phyloP scores from a whole-genome alignment of 2,888 invertebrate genomes.

The Agriopis leucophaearia region DNA sequence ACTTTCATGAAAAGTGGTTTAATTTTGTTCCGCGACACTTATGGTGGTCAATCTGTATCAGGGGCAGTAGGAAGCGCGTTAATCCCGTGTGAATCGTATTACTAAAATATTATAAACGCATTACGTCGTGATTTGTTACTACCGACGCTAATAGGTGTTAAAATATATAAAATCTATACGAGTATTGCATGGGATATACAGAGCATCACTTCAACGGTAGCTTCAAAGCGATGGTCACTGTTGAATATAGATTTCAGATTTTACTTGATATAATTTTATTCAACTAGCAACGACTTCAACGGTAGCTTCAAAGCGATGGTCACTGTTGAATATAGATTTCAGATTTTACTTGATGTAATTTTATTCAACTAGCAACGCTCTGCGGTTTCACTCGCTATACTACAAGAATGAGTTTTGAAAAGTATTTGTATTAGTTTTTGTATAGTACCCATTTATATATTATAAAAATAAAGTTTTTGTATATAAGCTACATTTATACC shows the following conservation, averaged over 20 bases:
- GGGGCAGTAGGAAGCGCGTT: conserved; percentile 36
- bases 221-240: conserved; percentile 1
- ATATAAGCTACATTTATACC: too few relatives aligned
- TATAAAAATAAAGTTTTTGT: too few relatives aligned
- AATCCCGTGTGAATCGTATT: conserved; percentile 48
- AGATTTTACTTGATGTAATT: neutral
- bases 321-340: neutral
- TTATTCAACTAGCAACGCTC: too few relatives aligned
- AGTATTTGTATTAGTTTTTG: too few relatives aligned
- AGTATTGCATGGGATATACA: conserved; percentile 38
- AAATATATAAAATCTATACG: conserved; percentile 29
- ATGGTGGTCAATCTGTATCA: conserved; percentile 24
- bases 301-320: conserved; percentile 24
- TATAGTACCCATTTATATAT: too few relatives aligned
- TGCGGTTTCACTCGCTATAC: too few relatives aligned
- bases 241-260: neutral
- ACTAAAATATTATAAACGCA: conserved; percentile 39
- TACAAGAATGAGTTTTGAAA: too few relatives aligned
- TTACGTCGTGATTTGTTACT: conserved; percentile 46
- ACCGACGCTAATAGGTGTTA: conserved; percentile 44
- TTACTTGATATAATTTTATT: too few relatives aligned
- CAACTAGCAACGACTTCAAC: conserved; percentile 17
- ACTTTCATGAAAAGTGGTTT: neutral
- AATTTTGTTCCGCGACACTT: neutral
- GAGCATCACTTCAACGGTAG: conserved; percentile 36